A percentile compares a stretch with the other conserved stretches of the same genome.
Conservation (phyloP, 2,888 invertebrate genomes). For the Hydrotaea diabolus region DNA sequence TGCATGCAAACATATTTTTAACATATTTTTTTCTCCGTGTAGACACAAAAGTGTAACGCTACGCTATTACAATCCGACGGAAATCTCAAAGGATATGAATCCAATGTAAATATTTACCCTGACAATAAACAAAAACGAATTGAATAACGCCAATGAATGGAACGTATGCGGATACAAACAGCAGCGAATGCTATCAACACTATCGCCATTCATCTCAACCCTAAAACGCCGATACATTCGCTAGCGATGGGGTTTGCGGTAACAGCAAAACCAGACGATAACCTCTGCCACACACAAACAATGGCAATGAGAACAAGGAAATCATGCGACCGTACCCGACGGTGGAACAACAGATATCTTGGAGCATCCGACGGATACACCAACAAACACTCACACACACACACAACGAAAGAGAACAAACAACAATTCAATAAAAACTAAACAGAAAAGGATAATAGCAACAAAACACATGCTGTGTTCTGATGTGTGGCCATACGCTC, state of each 20-base stretch:
- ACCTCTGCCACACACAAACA: conserved; percentile 4
- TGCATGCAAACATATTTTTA: no score
- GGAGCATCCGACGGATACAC: not conserved
- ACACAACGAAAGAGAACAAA: not conserved
- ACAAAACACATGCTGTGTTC: not conserved
- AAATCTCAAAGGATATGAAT: conserved; percentile 42
- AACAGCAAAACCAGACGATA: not conserved
- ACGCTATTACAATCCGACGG: conserved; percentile 5
- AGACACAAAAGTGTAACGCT: no score
- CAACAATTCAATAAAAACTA: not conserved
- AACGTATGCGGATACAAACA: not conserved
- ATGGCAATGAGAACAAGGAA: not conserved
- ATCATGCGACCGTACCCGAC: not conserved
- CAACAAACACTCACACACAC: not conserved
- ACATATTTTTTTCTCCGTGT: no score
- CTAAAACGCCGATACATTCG: not conserved
- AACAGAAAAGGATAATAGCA: not conserved
- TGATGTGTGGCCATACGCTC: no score
- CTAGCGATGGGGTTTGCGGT: not conserved
- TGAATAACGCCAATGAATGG: no score
- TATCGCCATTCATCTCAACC: not conserved
- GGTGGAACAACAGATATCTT: not conserved
- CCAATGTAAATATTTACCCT: conserved; percentile 38
- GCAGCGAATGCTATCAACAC: not conserved
- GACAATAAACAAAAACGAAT: conserved; percentile 27